Base-by-base conservation (phyloP, 2,888 invertebrate species). In the Meliscaeva auricollis region DNA sequence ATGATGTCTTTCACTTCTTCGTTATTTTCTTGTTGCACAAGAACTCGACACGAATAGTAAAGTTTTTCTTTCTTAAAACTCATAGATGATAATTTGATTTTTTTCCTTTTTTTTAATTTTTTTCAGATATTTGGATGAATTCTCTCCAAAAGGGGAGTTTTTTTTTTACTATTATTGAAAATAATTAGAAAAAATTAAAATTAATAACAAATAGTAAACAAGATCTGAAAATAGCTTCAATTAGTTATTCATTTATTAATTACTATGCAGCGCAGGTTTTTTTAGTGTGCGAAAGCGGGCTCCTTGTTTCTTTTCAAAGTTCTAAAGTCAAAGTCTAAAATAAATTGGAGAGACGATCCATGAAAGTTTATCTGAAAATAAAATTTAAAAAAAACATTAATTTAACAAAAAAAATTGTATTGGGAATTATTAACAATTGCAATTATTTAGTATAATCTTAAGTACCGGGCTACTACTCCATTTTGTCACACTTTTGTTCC, bases 81-180 rank as follows among this genome's bases (percentile, higher is more conserved):
- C 80, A 84, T 84, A 70, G 80, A 75, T 84, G 75, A 70, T 50
- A 50, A 54, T 30, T 52, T 50, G 15, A 60, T 70, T 44, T 3
- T 15, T 13, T 20, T 38, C 1, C 20, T 11, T 11, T n/a, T n/a
- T 20, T 54, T 66, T 48, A 62, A 66, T 75, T 74, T 50, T 20
- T 58, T 56, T 64, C 54, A 44, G 66, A 64, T 70, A 66, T 35
- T 74, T 64, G n/a, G 70, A 68, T 84, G 70, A 32, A 5, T 44
- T 72, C 70, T 84, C 84, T 80, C 80, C 80, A 72, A 80, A 80
- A 72, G 58, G 72, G 70, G 72, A 80, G 79, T 54, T 46, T 70
- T 44, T 66, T 62, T 64, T 62, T 46, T 20, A 75, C 80, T 84
- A 76, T 5, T 70, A 76, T 44, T 35, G 6, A 54, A 74, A 46